Percentiles rank a stretch among this genome's conserved stretches.
Evolutionary conservation across 1,140 invertebrate genomes (phyloP).

Genomic region (Ips nitidus): DNA sequence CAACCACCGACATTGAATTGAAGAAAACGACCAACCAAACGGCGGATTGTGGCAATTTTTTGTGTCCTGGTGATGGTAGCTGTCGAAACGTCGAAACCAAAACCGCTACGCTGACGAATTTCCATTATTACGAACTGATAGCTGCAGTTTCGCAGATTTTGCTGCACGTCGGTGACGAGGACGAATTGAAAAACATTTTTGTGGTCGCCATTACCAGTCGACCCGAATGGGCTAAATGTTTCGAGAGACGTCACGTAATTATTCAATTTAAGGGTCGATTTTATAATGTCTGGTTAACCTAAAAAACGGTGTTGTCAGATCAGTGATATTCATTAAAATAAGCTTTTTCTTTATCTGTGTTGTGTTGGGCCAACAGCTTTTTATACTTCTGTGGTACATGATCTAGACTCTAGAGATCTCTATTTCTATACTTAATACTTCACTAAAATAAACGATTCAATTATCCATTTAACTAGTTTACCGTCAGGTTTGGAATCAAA

Average conservation of each 20-base stretch:
- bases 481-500: slow-evolving; percentile 71
- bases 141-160: slow-evolving; percentile 54
- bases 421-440: background rate
- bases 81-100: slow-evolving; percentile 42
- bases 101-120: slow-evolving; percentile 50
- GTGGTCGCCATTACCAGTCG: slow-evolving; percentile 61
- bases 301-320: background rate
- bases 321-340: no score
- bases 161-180: slow-evolving; percentile 60
- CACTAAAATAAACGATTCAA: background rate
- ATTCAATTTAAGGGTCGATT: slow-evolving; percentile 3
- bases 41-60: slow-evolving; percentile 61
- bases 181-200: slow-evolving; percentile 62
- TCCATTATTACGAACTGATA: slow-evolving; percentile 51
- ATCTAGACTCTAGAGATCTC: background rate
- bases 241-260: slow-evolving; percentile 70
- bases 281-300: background rate
- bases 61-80: slow-evolving; percentile 60
- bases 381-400: no score
- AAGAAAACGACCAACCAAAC: slow-evolving; percentile 41
- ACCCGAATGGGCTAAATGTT: slow-evolving; percentile 64
- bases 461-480: background rate
- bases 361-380: no score
- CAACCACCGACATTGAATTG: slow-evolving; percentile 36
- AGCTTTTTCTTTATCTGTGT: no score